Percentiles rank a stretch among this genome's conserved stretches.
Evolutionary conservation across 2,888 invertebrate genomes (phyloP).

Genomic region (Eupithecia vulgata): DNA sequence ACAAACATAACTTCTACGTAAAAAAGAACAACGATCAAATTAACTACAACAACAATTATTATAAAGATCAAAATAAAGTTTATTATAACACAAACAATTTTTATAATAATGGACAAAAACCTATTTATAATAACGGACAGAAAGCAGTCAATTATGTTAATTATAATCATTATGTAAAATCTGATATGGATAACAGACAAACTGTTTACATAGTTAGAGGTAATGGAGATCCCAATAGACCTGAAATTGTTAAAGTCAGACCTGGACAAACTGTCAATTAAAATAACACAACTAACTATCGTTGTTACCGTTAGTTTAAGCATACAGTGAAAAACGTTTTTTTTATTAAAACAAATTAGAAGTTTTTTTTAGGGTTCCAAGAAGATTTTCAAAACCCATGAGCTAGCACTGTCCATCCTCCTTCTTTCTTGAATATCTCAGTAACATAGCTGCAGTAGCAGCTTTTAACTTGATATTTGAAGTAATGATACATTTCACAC

Average conservation of each 20-base stretch:
- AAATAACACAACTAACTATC: not conserved
- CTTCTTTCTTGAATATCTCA: too few relatives aligned
- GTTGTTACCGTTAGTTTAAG: too few relatives aligned
- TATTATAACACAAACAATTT: conserved; percentile 12
- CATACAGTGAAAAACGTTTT: too few relatives aligned
- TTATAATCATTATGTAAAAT: conserved; percentile 20
- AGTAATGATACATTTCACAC: too few relatives aligned
- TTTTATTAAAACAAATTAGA: too few relatives aligned
- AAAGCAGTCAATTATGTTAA: not conserved
- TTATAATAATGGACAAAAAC: conserved; percentile 6
- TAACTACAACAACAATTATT: conserved; percentile 19
- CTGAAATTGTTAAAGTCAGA: conserved; percentile 72
- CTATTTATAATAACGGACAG: not conserved
- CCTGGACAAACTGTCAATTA: conserved; percentile 58
- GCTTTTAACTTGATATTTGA: too few relatives aligned
- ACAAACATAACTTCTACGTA: conserved; percentile 53
- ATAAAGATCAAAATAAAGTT: conserved; percentile 13
- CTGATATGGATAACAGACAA: conserved; percentile 48
- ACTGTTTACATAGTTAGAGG: conserved; percentile 78
- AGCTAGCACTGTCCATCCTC: too few relatives aligned
- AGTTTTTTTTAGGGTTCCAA: too few relatives aligned
- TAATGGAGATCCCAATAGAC: conserved; percentile 75
- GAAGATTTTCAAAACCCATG: too few relatives aligned
- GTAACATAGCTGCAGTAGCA: too few relatives aligned
- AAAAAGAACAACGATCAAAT: conserved; percentile 41